Base-by-base conservation (phyloP, 2,113 vertebrate genomes). In the Chiloscyllium plagiosum region DNA sequence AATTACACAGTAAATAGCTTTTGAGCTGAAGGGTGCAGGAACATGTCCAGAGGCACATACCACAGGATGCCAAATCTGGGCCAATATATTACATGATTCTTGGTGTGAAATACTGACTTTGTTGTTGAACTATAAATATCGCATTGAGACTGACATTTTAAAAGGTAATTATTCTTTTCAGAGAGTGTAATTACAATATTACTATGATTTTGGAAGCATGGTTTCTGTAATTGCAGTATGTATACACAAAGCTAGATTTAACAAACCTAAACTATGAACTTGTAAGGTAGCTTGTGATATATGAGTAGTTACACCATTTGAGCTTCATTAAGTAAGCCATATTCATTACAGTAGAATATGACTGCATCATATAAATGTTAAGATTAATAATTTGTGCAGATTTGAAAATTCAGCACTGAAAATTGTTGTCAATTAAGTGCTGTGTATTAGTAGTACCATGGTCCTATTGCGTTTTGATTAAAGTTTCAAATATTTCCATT, bases 291-390 rank as follows among this genome's bases (percentile, higher is more conserved):
- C 56, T 8, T 92, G 56, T 66, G 61, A 6, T 66, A 0, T 33
- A 92, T 66, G n/a, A n/a, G 19, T 20, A n/a, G 33, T 66, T n/a
- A 7, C 1, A n/a, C 15, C 61, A 66, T 61, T 47, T 92, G 50
- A 90, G 89, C 20, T 92, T 92, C 65, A 92, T 66, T 92, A 61
- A 92, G 2, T 92, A 20, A 92, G 56, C n/a, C 56, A 92, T 66
- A 17, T 37, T 66, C 61, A 92, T 17, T 12, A 90, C 10, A 66
- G 33, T 66, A 92, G 33, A 92, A 65, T 65, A 56, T 13, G 33
- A 65, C 33, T 7, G 89, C 89, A 92, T 37, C 33, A 17, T 17
- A 92, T 13, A 65, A 66, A 4, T 37, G 15, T 20, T 92, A 15
- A 92, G 66, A 92, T n/a, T 15, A 65, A 66, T 65, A 66, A 92